These are phyloP conservation scores for Pollenia angustigena DNA, from an alignment of 2,888 invertebrate species.

Conservation along the genomic window DNA sequence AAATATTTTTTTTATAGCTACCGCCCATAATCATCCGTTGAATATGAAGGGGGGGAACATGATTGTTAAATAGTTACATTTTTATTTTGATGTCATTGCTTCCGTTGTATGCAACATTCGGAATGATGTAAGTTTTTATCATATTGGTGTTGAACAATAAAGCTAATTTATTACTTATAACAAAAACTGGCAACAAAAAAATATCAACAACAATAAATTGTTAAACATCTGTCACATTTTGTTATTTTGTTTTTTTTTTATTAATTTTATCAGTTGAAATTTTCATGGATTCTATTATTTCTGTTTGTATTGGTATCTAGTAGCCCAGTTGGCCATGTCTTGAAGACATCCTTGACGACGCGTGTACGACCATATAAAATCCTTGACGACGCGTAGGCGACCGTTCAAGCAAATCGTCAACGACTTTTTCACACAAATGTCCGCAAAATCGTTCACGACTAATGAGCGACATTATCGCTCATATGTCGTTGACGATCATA, in stretches of 20 bases:
- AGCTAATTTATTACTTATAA: constrained; percentile 68
- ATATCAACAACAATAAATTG: constrained; percentile 39
- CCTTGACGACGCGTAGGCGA: too few species aligned
- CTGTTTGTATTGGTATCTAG: neutral
- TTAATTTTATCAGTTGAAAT: constrained; percentile 10
- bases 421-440: too few species aligned
- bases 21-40: constrained; percentile 15
- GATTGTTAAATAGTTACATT: constrained; percentile 32
- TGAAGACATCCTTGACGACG: too few species aligned
- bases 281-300: constrained; percentile 17
- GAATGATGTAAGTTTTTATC: neutral
- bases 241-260: constrained; percentile 21
- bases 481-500: too few species aligned
- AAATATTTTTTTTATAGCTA: neutral
- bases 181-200: constrained; percentile 45
- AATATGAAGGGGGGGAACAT: constrained; percentile 15
- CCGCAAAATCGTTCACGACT: too few species aligned
- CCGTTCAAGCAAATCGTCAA: too few species aligned
- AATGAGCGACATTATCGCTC: too few species aligned
- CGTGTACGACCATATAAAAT: too few species aligned
- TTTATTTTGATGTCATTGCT: constrained; percentile 11
- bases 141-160: constrained; percentile 49
- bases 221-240: constrained; percentile 71
- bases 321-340: too few species aligned
- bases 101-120: constrained; percentile 15